phyloP scores from a whole-genome alignment of 1,140 invertebrate species.

The Archivesica marissinica region DNA sequence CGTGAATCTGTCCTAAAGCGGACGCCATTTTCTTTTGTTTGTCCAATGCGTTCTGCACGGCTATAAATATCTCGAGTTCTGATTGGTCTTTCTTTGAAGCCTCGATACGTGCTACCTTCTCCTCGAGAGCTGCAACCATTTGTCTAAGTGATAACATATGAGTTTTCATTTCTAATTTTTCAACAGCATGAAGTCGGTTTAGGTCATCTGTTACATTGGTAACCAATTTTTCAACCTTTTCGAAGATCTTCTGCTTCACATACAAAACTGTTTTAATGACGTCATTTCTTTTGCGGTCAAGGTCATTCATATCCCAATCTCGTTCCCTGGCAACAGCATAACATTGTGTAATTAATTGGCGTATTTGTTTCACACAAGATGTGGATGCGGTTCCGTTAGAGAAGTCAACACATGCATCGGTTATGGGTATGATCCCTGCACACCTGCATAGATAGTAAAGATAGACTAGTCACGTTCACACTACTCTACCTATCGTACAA shows the following conservation, averaged over 20 bases:
- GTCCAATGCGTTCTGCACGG: constrained; percentile 14
- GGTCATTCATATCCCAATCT: constrained; percentile 27
- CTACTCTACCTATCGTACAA: not conserved
- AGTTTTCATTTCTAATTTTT: constrained; percentile 33
- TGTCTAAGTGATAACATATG: constrained; percentile 28
- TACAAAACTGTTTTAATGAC: constrained; percentile 12
- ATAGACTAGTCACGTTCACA: not conserved
- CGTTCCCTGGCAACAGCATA: constrained; percentile 51
- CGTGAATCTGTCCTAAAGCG: constrained; percentile 32
- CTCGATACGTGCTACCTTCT: not conserved
- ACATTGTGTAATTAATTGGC: constrained; percentile 5
- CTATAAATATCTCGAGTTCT: constrained; percentile 34
- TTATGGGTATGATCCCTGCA: not conserved
- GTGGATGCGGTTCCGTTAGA: not conserved
- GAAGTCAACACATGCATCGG: constrained; percentile 29
- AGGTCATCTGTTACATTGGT: not conserved
- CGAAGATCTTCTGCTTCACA: constrained; percentile 20
- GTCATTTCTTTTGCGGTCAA: constrained; percentile 29
- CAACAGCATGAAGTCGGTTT: constrained; percentile 23
- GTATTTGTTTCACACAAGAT: not conserved
- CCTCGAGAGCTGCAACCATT: not conserved
- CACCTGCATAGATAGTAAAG: constrained; percentile 8
- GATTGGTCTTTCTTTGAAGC: not conserved
- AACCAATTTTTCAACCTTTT: constrained; percentile 34
- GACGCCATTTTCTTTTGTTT: constrained; percentile 37